Base-by-base conservation (phyloP, 23 tunicate genomes). In the Trididemnum nubilum region DNA sequence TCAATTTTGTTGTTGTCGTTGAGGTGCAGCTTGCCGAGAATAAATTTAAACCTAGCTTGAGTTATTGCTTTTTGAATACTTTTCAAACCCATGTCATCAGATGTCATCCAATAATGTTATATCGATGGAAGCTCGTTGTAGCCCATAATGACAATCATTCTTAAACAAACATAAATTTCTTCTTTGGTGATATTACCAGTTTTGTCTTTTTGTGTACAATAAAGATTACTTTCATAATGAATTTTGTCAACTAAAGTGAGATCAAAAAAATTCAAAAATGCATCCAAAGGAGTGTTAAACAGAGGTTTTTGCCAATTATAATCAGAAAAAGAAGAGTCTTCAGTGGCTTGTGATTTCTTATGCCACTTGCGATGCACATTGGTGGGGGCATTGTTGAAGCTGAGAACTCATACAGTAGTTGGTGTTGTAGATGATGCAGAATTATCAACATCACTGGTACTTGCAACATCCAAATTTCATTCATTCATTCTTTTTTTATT, bases 1-100 rank as follows among this genome's bases (percentile, higher is more conserved):
- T n/a, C n/a, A n/a, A n/a, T n/a, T n/a, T 9, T 7, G 38, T 33
- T 12, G 33, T 69, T 69, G 38, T 69, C 75, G 33, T 69, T 69
- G 15, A 69, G 23, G 23, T 69, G 75, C 39, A 69, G 23, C 3
- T 69, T 69, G 15, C 39, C 38, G 38, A 69, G 33, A 31, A 69
- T 69, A 31, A 9, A 34, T 9, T 4, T 5, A 69, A 69, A 69
- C 7, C 38, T 30, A 30, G 30, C 39, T 33, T 38, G 18, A 33
- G 75, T 33, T 38, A 69, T 69, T 31, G 75, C 39, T 9, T 33
- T 4, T 32, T 33, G 15, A 30, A 69, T 34, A 9, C 15, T 7
- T 5, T 5, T 12, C 19, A 69, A 36, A 7, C 23, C 39, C 23
- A 69, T 12, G 33, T 69, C 75, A 31, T 7, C 7, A 69, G 15